Evolutionary conservation across 2,113 vertebrate genomes (phyloP).

Genomic region (Phylloscopus whistleri): DNA sequence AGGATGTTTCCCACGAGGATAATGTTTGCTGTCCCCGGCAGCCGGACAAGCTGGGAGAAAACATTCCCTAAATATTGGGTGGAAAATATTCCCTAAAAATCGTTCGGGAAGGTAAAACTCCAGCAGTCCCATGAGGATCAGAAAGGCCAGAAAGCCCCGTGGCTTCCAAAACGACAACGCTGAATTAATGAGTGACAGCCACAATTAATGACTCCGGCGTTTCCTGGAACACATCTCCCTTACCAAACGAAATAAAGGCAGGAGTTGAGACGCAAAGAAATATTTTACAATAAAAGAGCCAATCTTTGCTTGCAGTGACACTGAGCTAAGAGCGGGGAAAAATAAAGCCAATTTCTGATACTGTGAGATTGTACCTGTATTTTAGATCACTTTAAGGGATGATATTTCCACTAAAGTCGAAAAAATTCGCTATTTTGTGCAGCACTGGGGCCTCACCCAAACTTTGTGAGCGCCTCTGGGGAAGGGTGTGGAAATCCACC

Average conservation of each 20-base stretch:
- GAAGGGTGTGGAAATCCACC: neutral
- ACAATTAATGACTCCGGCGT: neutral
- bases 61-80: neutral
- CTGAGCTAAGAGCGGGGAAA: neutral
- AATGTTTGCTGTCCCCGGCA: neutral
- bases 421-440: neutral
- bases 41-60: neutral
- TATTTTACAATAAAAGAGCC: neutral
- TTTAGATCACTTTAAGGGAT: fast-evolving
- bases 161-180: too few relatives aligned
- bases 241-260: neutral
- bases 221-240: neutral
- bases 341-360: fast-evolving
- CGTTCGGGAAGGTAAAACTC: neutral
- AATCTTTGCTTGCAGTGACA: neutral
- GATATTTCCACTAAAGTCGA: neutral
- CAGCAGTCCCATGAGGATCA: fast-evolving
- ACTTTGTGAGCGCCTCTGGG: neutral
- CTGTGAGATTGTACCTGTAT: neutral
- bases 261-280: neutral
- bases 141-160: fast-evolving
- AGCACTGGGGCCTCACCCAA: neutral
- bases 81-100: neutral
- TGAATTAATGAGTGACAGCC: too few relatives aligned
- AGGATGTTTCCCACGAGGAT: too few relatives aligned